Base-by-base conservation (phyloP, 1,140 invertebrate genomes). In the Nasonia giraulti region DNA sequence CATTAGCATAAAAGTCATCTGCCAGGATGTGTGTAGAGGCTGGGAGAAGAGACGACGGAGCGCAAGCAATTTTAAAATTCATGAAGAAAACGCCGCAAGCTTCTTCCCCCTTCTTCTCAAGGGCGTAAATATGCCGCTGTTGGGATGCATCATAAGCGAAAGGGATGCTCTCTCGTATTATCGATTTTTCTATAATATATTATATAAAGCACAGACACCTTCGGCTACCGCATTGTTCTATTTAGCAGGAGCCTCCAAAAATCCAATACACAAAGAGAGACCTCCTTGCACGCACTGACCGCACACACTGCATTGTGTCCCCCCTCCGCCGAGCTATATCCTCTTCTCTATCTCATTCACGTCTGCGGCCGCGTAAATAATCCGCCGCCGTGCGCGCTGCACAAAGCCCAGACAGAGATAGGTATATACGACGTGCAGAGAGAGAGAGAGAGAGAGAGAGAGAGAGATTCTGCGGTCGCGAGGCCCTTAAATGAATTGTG, bases 1-100 rank as follows among this genome's bases (percentile, higher is more conserved):
- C 68, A 81, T 81, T 81, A 81, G 80, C 80, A 81, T 81, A 71
- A 81, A 81, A 50, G 80, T 81, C 66, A 73, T 81, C 73, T 73
- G 68, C n/a, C 55, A 14, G 79, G 10, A 37, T 27, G 50, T 11
- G 11, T 17, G 2, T 12, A n/a, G 20, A 17, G 33, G 5, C 1
- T 2, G 17, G 33, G 40, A 44, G 37, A 40, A 44, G 33, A 74
- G 68, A 71, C 68, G 23, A 1, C 27, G 37, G 73, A 23, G 77
- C 3, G 80, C 80, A 44, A 44, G 47, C 66, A 31, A 3, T 73
- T 44, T 71, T 27, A 73, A 81, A 71, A 81, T 80, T 80, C 78
- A 80, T 80, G 78, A 80, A 80, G 31, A 78, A 71, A n/a, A 71
- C n/a, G 20, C 10, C 68, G 27, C 69, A 33, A 33, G 8, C 40